phyloP scores from a whole-genome alignment of 2,888 invertebrate genomes.

The Netelia virgata region DNA sequence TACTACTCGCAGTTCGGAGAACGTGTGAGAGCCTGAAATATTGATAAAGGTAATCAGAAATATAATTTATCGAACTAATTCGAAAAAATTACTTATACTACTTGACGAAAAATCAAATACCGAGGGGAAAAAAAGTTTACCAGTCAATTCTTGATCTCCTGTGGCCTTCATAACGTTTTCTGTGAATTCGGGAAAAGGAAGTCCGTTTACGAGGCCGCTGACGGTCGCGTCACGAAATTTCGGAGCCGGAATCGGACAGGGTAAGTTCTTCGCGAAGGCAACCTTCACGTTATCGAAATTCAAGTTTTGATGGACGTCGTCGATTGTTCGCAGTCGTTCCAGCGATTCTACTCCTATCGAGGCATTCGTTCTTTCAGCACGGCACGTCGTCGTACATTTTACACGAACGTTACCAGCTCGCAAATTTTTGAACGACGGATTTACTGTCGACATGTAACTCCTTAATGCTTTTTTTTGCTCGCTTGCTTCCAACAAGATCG shows the following conservation, averaged over 20 bases:
- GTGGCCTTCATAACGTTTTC: conserved; percentile 85
- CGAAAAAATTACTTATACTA: too few relatives aligned
- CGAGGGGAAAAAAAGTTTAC: conserved; percentile 69
- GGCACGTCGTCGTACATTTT: conserved; percentile 73
- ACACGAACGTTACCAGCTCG: conserved; percentile 68
- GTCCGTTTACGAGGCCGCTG: conserved; percentile 85
- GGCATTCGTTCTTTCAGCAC: conserved; percentile 65
- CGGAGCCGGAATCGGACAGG: conserved; percentile 79
- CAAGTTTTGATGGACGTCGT: conserved; percentile 71
- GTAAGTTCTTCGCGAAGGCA: conserved; percentile 71
- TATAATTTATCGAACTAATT: too few relatives aligned
- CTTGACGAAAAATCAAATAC: neutral
- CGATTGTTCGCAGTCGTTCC: conserved; percentile 63
- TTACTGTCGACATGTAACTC: conserved; percentile 51
- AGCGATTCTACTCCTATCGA: conserved; percentile 55
- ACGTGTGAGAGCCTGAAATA: conserved; percentile 70
- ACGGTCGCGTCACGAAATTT: conserved; percentile 84
- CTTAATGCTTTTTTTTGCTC: conserved; percentile 55
- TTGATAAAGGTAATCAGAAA: too few relatives aligned
- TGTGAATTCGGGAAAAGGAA: conserved; percentile 84
- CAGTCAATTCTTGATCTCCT: conserved; percentile 85
- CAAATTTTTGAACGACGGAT: conserved; percentile 67
- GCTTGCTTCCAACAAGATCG: conserved; percentile 61
- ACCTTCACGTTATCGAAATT: conserved; percentile 78
- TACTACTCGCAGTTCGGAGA: conserved; percentile 64